Evolutionary conservation across 2,113 vertebrate genomes (phyloP), one percentile per base, ranked within the genome.

Genomic region (Anhinga anhinga): DNA sequence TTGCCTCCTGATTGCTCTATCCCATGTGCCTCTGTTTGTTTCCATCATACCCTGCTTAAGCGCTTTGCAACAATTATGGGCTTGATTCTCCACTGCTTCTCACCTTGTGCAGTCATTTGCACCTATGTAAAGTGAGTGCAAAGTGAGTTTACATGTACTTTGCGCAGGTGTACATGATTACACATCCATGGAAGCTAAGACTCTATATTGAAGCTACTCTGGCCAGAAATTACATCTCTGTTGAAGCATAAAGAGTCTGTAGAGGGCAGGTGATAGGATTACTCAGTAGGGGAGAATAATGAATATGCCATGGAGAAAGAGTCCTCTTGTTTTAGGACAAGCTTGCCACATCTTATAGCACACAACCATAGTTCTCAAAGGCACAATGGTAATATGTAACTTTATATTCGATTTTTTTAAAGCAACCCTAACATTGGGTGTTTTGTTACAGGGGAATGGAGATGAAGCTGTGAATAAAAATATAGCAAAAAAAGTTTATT

Each of bases 61-160:
- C 8, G 29, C 79, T 95, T 86, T 92, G 78, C 73, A 88, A 84
- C 63, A 52, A 47, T 91, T 92, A 70, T 45, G 29, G 85, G 52
- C 72, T 92, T 26, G 69, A 56, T 93, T 93, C 85, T 85, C 38
- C 45, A 22, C 42, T 80, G 74, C 67, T 74, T 88, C 78, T 88
- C 90, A 69, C 90, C 47, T 92, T 78, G 49, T 91, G 93, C 55
- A 92, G 82, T 55, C 92, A 87, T 97, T 96, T 88, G 38, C 95
- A 94, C 83, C 69, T 72, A 27, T 36, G 38, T 74, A 82, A 95
- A 94, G 72, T 88, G 86, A 93, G 59, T 84, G 93, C 40, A 93
- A 97, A 97, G 83, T 90, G 86, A 94, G 81, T 88, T 96, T 95
- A 79, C 84, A 19, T 85, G 52, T 85, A 63, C 70, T 95, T 93